Base-by-base conservation (phyloP, 2,797 vertebrate species). In the Pseudotriccus pelzelni region DNA sequence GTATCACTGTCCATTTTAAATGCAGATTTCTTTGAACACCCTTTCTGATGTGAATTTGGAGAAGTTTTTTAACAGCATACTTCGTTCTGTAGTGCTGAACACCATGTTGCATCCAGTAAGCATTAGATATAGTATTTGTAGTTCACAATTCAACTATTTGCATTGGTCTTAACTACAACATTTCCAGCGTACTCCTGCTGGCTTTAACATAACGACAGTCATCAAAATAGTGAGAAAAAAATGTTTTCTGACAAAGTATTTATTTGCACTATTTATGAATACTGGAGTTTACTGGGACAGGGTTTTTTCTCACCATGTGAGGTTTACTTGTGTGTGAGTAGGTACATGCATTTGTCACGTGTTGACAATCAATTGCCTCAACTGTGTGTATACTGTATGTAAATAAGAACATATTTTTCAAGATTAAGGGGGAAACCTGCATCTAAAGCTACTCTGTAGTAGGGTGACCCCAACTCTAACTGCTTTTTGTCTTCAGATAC, bases 181-280 rank as follows among this genome's bases (percentile, higher is more conserved):
- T 97, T 96, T 96, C 85, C 90, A 92, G 47, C 68, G 36, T 91
- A 50, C 28, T 92, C 25, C 83, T 94, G 76, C 88, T 96, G 93
- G 91, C 94, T 96, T 97, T 95, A 97, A 87, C 44, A 7, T 90
- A 58, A 72, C 90, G 66, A 32, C 80, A 94, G 74, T 89, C 73
- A 96, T 84, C 92, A 93, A 94, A 97, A 91, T 84, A 94, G 90
- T 85, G 83, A 97, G 81, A 58, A 59, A 79, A 80, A 77, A 25
- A 16, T 55, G 47, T 80, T 97, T 96, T 97, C 69, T 89, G 43
- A 93, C 25, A 56, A 91, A 86, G n/a, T 93, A 75, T 96, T 97
- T 96, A 96, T 97, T 97, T 97, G 97, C 96, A 97, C 96, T 97
- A 96, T 91, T 93, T 97, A 84, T 41, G 86, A 96, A 86, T 97